These are phyloP conservation scores for Neogobius melanostomus DNA, from an alignment of 2,113 vertebrate species.

Conservation along the genomic window DNA sequence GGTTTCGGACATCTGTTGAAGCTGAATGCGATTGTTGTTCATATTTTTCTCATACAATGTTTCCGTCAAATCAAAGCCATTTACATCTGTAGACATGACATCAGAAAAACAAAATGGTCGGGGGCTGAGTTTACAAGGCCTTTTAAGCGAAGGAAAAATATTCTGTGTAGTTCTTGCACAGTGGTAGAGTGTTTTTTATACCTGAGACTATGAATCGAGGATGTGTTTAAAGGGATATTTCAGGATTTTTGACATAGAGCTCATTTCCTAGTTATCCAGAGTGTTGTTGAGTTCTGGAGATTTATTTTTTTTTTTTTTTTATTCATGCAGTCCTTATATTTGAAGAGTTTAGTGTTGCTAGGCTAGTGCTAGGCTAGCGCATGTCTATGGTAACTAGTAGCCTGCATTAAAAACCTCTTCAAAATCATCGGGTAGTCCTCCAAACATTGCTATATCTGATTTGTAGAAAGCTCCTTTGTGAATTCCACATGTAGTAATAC, in stretches of 20 bases:
- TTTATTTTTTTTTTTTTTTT: no score
- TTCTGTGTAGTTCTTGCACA: constrained; percentile 3
- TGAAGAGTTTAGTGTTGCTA: no score
- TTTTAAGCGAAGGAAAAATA: constrained; percentile 13
- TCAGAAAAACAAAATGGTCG: constrained; percentile 35
- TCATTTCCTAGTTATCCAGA: not conserved
- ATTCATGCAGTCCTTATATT: no score
- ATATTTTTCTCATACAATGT: constrained; percentile 23
- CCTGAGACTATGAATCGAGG: not conserved
- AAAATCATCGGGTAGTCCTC: no score
- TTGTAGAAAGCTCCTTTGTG: no score
- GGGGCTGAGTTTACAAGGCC: constrained; percentile 29
- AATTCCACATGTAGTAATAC: no score
- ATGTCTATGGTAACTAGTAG: no score
- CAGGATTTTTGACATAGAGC: not conserved
- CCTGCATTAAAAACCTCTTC: no score
- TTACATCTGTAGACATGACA: constrained; percentile 43
- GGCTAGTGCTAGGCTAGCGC: no score
- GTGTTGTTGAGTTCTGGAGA: no score
- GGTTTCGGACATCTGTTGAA: constrained; percentile 26
- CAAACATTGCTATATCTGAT: no score
- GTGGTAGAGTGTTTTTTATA: constrained; percentile 24
- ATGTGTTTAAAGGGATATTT: not conserved
- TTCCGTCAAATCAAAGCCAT: constrained; percentile 32
- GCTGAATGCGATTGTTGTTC: constrained; percentile 22